These are phyloP conservation scores for Coenobita brevimanus DNA, from an alignment of 1,140 invertebrate species.

Conservation along the genomic window DNA sequence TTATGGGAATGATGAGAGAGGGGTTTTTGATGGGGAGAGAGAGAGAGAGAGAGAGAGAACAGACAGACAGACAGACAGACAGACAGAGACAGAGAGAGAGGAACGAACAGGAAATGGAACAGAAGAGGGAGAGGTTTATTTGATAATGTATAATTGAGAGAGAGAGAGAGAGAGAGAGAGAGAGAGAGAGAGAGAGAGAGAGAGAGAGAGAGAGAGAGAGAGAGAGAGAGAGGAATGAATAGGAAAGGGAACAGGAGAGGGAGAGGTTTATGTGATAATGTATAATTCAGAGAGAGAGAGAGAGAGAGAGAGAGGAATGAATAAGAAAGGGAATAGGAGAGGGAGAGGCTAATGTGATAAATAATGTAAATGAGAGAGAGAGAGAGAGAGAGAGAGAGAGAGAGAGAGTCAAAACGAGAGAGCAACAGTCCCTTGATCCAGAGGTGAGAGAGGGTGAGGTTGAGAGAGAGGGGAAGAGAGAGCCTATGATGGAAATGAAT, in stretches of 20 bases:
- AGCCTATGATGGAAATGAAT: constrained; percentile 39
- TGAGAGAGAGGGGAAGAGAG: neutral
- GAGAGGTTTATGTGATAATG: neutral
- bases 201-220: constrained; percentile 53
- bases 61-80: neutral
- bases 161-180: constrained; percentile 30
- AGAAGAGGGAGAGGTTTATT: neutral
- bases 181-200: constrained; percentile 22
- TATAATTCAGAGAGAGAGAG: constrained; percentile 1
- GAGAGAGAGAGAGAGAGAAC: neutral
- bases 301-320: neutral
- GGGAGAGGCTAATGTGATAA: neutral
- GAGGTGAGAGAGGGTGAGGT: neutral
- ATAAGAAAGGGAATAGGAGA: neutral
- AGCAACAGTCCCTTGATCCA: too few species aligned
- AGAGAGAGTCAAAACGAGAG: neutral
- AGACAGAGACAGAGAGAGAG: neutral
- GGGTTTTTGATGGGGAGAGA: neutral
- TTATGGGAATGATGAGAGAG: neutral
- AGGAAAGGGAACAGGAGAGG: constrained; percentile 33
- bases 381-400: neutral
- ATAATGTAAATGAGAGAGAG: too few species aligned
- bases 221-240: constrained; percentile 41
- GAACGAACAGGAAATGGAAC: neutral
- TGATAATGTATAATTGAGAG: neutral